A percentile compares a stretch with the other conserved stretches of the same genome.
These are phyloP conservation scores for Bombylius major DNA, from an alignment of 2,888 invertebrate genomes.

Conservation along the genomic window DNA sequence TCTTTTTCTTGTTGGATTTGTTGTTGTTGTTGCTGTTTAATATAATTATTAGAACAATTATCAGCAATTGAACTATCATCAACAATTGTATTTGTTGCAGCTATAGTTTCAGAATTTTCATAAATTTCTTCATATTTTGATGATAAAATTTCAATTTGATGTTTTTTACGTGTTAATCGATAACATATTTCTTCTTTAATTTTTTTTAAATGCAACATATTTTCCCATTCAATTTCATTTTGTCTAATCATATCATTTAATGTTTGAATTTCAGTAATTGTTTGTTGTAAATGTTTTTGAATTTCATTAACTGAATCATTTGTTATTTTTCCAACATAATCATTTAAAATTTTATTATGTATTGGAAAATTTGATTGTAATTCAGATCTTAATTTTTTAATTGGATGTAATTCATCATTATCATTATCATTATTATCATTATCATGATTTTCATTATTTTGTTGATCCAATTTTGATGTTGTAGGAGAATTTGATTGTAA, in stretches of 20 bases:
- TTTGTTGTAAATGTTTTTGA: slow-evolving; percentile 50
- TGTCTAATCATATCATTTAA: slow-evolving; percentile 60
- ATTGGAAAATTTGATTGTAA: slow-evolving; percentile 42
- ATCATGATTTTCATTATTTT: too few relatives aligned
- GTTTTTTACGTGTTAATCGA: slow-evolving; percentile 55
- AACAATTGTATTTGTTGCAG: slow-evolving; percentile 8
- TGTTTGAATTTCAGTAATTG: slow-evolving; percentile 53
- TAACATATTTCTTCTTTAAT: slow-evolving; percentile 70
- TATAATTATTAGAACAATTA: background rate
- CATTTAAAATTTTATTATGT: slow-evolving; percentile 47
- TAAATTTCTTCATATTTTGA: slow-evolving; percentile 19
- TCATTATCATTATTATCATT: background rate
- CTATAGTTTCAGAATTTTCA: slow-evolving; percentile 7
- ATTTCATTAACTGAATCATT: slow-evolving; percentile 48
- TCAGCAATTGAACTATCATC: slow-evolving; percentile 1
- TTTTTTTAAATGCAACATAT: slow-evolving; percentile 66
- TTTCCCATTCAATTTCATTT: slow-evolving; percentile 80
- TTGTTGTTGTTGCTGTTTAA: background rate
- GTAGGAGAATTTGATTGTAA: background rate
- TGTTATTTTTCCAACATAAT: slow-evolving; percentile 50
- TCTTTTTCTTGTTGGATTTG: background rate
- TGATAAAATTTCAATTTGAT: slow-evolving; percentile 39
- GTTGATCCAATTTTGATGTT: too few relatives aligned
- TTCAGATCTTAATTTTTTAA: slow-evolving; percentile 40
- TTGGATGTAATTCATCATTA: slow-evolving; percentile 12